Evolutionary conservation across 2,797 vertebrate genomes (phyloP).

Genomic region (Bryconaethiops microstoma): DNA sequence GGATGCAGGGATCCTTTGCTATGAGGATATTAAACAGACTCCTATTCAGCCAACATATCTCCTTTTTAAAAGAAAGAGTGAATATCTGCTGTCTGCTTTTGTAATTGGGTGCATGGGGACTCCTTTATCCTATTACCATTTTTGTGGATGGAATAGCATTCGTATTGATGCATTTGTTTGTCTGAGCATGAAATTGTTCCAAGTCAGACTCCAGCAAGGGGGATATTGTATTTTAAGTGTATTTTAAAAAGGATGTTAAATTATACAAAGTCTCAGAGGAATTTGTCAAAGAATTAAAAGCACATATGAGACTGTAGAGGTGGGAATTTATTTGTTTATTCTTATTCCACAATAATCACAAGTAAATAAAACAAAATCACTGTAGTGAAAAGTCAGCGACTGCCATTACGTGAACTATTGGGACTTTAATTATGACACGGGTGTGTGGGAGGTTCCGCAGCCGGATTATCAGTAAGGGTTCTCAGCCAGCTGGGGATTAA

Average conservation of each 20-base stretch:
- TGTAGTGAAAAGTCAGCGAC: too few relatives aligned
- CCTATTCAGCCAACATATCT: conserved; percentile 6
- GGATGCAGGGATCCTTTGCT: conserved; percentile 2
- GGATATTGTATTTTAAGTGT: conserved; percentile 33
- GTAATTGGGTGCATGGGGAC: conserved; percentile 21
- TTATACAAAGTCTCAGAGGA: conserved; percentile 21
- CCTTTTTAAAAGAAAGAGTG: conserved; percentile 10
- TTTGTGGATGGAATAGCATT: conserved; percentile 8
- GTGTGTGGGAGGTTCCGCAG: too few relatives aligned
- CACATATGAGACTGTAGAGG: neutral
- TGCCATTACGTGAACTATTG: too few relatives aligned
- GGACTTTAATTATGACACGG: too few relatives aligned
- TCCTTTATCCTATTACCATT: conserved; percentile 23
- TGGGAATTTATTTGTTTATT: neutral
- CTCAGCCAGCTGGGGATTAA: too few relatives aligned
- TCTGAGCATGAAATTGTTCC: conserved; percentile 32
- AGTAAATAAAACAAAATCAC: too few relatives aligned
- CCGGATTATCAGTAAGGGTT: too few relatives aligned
- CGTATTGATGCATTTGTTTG: conserved; percentile 28
- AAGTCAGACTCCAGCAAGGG: neutral
- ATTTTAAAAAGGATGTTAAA: neutral
- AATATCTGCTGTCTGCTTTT: conserved; percentile 22
- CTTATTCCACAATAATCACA: neutral
- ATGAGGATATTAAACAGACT: conserved; percentile 13
- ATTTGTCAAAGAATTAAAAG: conserved; percentile 21